These are phyloP conservation scores for Sphaeramia orbicularis DNA, from an alignment of 2,797 vertebrate genomes.

Conservation along the genomic window DNA sequence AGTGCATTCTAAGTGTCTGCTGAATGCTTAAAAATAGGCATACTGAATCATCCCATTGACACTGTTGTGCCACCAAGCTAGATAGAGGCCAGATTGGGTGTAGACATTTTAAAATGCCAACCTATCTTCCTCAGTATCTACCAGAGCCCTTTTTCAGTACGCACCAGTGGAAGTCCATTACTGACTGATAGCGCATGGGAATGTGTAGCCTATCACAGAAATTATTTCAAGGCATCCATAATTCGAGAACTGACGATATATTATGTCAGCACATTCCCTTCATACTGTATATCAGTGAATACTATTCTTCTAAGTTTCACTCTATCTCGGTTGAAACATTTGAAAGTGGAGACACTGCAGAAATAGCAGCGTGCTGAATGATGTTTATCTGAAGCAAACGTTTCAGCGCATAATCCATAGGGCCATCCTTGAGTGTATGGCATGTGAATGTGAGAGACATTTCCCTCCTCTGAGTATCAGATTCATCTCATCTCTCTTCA, in stretches of 20 bases:
- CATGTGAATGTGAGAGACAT: conserved; percentile 37
- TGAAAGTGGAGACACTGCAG: conserved; percentile 75
- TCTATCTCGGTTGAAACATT: conserved; percentile 70
- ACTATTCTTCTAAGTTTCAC: conserved; percentile 72
- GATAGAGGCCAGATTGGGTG: conserved; percentile 45
- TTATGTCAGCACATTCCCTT: conserved; percentile 78
- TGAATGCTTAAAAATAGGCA: conserved; percentile 61
- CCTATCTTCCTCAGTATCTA: conserved; percentile 60
- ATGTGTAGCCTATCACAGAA: conserved; percentile 70
- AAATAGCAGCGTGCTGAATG: conserved; percentile 64
- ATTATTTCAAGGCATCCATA: conserved; percentile 59
- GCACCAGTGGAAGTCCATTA: conserved; percentile 65
- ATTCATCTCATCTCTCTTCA: conserved; percentile 77
- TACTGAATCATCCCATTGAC: conserved; percentile 64
- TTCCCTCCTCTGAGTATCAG: conserved; percentile 59
- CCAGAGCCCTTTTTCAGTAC: conserved; percentile 46
- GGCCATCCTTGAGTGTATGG: conserved; percentile 50
- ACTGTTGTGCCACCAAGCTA: conserved; percentile 53
- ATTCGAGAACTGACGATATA: conserved; percentile 59
- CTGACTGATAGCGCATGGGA: conserved; percentile 49
- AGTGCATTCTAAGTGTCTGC: conserved; percentile 56
- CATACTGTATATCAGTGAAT: conserved; percentile 55
- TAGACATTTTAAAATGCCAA: conserved; percentile 70
- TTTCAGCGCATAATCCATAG: conserved; percentile 64
- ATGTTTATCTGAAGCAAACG: conserved; percentile 68